Evolutionary conservation across 1,140 invertebrate genomes (phyloP).

Genomic region (Yoshiicerus persimilis): DNA sequence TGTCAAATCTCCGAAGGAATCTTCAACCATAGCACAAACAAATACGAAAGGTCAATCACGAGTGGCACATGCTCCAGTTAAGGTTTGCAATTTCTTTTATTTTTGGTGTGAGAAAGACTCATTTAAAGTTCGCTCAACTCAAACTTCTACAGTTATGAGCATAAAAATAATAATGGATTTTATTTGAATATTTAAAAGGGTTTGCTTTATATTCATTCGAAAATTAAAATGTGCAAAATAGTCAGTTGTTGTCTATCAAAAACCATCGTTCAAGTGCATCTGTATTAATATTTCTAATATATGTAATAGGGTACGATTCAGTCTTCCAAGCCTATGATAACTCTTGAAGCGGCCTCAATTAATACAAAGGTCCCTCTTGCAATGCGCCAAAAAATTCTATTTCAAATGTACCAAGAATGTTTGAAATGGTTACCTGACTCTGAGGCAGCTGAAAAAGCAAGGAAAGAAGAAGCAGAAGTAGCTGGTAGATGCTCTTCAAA

Average conservation of each 20-base stretch:
- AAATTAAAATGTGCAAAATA: neutral
- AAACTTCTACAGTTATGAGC: too few relatives aligned
- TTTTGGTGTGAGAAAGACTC: too few relatives aligned
- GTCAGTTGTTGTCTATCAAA: too few relatives aligned
- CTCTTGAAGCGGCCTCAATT: neutral
- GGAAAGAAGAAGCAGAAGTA: conserved; percentile 27
- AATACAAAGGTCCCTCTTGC: conserved; percentile 37
- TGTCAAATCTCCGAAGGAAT: neutral
- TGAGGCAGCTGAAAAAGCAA: neutral
- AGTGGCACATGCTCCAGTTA: neutral
- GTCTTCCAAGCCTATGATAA: neutral
- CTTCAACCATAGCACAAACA: neutral
- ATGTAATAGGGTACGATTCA: neutral
- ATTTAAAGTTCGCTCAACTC: too few relatives aligned
- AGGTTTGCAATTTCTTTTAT: neutral
- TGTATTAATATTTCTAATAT: neutral
- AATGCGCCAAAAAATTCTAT: conserved; percentile 35
- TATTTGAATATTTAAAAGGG: neutral
- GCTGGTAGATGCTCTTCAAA: conserved; percentile 24
- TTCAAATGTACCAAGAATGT: conserved; percentile 39
- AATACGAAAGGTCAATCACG: neutral
- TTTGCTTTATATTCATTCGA: neutral
- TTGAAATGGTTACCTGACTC: conserved; percentile 27
- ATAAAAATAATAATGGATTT: neutral
- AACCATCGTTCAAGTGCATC: too few relatives aligned